Evolutionary conservation across 2,888 invertebrate species (phyloP), one percentile per base, ranked within the genome.

Genomic region (Hirtodrosophila confusa): DNA sequence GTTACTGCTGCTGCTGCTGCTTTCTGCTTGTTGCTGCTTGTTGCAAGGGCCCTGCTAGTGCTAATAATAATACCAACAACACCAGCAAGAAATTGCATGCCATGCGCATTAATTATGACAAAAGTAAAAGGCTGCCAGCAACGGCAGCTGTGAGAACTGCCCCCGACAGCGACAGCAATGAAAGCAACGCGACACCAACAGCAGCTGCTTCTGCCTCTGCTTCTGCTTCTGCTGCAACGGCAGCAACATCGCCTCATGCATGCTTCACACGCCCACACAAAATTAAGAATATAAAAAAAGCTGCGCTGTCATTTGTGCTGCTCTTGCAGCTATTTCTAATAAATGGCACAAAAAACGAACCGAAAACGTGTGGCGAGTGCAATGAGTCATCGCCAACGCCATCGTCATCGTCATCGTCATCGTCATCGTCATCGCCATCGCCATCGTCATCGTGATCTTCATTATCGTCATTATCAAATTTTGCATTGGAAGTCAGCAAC

Each of bases 21-120:
- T 51, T 23, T n/a, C 4, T 56, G 62, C 50, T 57, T n/a, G 50
- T 24, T 49, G 37, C 12, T 29, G 63, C 17, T 11, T 45, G 44
- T 29, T 40, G 51, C 51, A 40, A 47, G 54, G 36, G 61, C 72
- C 58, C 53, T 40, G 41, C 54, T 45, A 72, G 55, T 71, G 71
- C 77, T 76, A 69, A 71, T 75, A 78, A 78, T 78, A 78, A 67
- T 36, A 69, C 48, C 41, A 57, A 23, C 24, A 51, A 39, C 27
- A 41, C 10, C 27, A 55, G 9, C 40, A 74, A 62, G 63, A 74
- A 83, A 70, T 65, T 69, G 74, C 86, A 83, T 65, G 70, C 61
- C 56, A 63, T 44, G 41, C 47, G 50, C 79, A 76, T 76, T 86
- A 83, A 80, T 80, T 80, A 86, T 86, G 69, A 80, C 77, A 84